Evolutionary conservation across 2,113 vertebrate genomes (phyloP).

Genomic region (Bothrops jararaca): DNA sequence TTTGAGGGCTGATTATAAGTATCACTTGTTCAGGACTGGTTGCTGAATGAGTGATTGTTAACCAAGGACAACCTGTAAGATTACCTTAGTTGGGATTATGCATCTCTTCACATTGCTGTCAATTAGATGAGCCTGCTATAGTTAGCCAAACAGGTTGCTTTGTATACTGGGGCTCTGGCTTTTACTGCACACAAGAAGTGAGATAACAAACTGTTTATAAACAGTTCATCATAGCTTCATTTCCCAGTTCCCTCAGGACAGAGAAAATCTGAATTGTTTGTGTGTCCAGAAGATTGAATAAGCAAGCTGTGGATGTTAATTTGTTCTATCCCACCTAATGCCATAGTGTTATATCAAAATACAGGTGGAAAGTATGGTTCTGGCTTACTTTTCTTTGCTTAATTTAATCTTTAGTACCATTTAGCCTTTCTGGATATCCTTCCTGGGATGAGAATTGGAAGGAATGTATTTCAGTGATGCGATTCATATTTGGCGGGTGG

Average conservation of each 20-base stretch:
- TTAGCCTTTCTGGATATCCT: not conserved
- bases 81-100: not conserved
- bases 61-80: not conserved
- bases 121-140: not conserved
- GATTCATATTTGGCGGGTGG: not conserved
- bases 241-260: not conserved
- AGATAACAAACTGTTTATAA: not conserved
- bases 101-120: not conserved
- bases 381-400: not conserved
- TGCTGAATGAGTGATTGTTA: not conserved
- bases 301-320: not conserved
- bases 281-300: not conserved
- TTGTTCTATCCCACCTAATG: not conserved
- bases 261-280: not conserved
- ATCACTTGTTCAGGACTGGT: not conserved
- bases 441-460: not conserved
- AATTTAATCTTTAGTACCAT: not conserved
- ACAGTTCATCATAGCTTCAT: not conserved
- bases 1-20: not conserved
- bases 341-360: not conserved
- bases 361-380: not conserved
- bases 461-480: not conserved
- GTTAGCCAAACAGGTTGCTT: not conserved
- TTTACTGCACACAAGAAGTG: not conserved
- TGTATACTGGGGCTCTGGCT: not conserved